These are phyloP conservation scores for Oostethus manadensis DNA, from an alignment of 2,113 vertebrate species.

Conservation along the genomic window DNA sequence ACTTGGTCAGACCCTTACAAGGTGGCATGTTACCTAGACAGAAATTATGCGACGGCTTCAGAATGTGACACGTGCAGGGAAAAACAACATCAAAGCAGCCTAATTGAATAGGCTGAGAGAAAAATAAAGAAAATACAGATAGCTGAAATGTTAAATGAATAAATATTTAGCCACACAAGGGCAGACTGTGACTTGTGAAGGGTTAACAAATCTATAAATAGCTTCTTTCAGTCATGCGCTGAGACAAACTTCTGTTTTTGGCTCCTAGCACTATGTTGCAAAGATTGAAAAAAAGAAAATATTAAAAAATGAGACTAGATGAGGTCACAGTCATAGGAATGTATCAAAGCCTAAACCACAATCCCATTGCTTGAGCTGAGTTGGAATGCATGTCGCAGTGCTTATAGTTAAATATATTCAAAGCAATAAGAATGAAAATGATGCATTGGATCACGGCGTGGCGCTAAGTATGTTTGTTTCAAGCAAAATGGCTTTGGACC, in stretches of 20 bases:
- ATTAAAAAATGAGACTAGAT: conserved; percentile 20
- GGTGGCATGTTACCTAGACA: conserved; percentile 63
- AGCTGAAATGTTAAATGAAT: not conserved
- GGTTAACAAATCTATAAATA: conserved; percentile 44
- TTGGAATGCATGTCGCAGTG: conserved; percentile 47
- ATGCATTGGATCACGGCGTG: conserved; percentile 18
- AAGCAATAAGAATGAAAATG: conserved; percentile 24
- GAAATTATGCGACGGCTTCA: conserved; percentile 34
- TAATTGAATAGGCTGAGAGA: not conserved
- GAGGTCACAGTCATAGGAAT: not conserved
- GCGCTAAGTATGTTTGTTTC: conserved; percentile 21
- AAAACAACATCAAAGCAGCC: conserved; percentile 16
- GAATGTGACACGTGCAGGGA: conserved; percentile 23
- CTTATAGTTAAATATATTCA: conserved; percentile 32
- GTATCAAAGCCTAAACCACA: conserved; percentile 6
- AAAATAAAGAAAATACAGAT: not conserved
- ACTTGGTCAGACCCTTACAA: conserved; percentile 47
- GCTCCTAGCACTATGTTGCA: conserved; percentile 24
- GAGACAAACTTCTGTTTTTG: conserved; percentile 32
- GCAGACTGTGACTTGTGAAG: conserved; percentile 25
- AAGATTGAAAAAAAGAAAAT: conserved; percentile 32
- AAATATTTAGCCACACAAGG: conserved; percentile 1
- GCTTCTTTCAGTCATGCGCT: conserved; percentile 30
- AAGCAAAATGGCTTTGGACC: conserved; percentile 56
- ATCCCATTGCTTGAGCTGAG: conserved; percentile 26